phyloP scores from a whole-genome alignment of 2,888 invertebrate genomes.

The Mesorhabditis sp. region DNA sequence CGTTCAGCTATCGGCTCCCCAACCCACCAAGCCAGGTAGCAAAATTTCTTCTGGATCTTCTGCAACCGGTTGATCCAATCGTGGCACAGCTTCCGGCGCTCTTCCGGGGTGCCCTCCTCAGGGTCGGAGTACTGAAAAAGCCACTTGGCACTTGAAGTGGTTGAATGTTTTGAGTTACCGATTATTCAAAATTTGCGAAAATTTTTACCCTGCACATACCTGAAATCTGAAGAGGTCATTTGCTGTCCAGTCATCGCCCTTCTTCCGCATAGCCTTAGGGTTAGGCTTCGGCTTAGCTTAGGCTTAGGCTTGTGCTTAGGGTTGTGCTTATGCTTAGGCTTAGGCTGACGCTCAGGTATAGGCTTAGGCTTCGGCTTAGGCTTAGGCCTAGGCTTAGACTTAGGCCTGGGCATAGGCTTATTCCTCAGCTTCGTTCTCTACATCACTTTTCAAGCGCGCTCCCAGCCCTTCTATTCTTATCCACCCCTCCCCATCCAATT shows the following conservation, averaged over 20 bases:
- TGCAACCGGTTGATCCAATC: conserved; percentile 41
- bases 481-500: too few species aligned
- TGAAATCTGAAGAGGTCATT: conserved; percentile 18
- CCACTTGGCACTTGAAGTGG: conserved; percentile 18
- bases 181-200: too few species aligned
- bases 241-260: conserved; percentile 28
- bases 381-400: too few species aligned
- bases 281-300: too few species aligned
- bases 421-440: too few species aligned
- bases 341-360: too few species aligned
- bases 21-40: conserved; percentile 41
- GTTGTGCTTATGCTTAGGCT: too few species aligned
- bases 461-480: too few species aligned
- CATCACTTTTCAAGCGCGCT: too few species aligned
- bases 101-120: conserved; percentile 40
- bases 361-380: too few species aligned
- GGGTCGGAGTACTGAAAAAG: conserved; percentile 43
- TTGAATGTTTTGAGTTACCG: background rate
- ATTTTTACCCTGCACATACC: background rate
- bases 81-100: conserved; percentile 29
- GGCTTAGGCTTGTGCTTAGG: too few species aligned
- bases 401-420: too few species aligned
- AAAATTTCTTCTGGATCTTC: conserved; percentile 40
- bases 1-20: background rate
- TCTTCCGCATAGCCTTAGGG: conserved; percentile 17